phyloP scores from a whole-genome alignment of 2,888 invertebrate species.

The Cryptocephalus primarius region DNA sequence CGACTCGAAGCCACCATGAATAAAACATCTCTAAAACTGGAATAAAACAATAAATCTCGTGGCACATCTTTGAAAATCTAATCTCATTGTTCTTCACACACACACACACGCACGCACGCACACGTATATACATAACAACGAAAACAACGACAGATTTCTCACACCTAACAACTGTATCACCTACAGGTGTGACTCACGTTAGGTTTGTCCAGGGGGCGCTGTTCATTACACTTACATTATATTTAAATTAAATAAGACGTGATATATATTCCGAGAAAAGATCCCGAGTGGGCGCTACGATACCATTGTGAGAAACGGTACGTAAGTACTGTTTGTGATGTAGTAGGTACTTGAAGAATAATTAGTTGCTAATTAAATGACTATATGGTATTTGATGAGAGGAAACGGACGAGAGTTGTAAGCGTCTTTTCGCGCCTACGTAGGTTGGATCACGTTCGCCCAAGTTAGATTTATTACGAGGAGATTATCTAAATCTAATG shows the following conservation, averaged over 20 bases:
- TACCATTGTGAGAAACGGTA: too few relatives aligned
- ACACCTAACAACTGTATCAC: conserved; percentile 36
- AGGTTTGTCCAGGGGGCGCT: conserved; percentile 34
- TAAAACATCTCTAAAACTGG: conserved; percentile 8
- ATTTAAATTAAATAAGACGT: conserved; percentile 35
- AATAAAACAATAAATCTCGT: conserved; percentile 6
- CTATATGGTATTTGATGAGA: too few relatives aligned
- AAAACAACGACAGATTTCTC: conserved; percentile 20
- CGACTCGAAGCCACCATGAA: conserved; percentile 6
- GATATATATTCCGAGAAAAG: conserved; percentile 23
- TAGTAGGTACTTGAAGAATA: too few relatives aligned
- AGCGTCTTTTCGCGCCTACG: too few relatives aligned
- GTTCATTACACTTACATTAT: conserved; percentile 35
- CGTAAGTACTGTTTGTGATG: too few relatives aligned
- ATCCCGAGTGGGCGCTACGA: too few relatives aligned
- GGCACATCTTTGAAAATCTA: background rate
- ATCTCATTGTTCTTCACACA: too few relatives aligned
- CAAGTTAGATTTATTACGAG: too few relatives aligned
- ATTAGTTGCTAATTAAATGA: too few relatives aligned
- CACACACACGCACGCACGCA: conserved; percentile 2
- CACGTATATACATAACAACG: conserved; percentile 6
- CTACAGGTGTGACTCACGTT: conserved; percentile 35
- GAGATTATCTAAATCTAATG: too few relatives aligned
- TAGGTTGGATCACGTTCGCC: too few relatives aligned
- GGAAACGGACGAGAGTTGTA: too few relatives aligned